A percentile compares a stretch with the other conserved stretches of the same genome.
Evolutionary conservation across 1,140 invertebrate species (phyloP).

Genomic region (Pseudobourletiella spinata): DNA sequence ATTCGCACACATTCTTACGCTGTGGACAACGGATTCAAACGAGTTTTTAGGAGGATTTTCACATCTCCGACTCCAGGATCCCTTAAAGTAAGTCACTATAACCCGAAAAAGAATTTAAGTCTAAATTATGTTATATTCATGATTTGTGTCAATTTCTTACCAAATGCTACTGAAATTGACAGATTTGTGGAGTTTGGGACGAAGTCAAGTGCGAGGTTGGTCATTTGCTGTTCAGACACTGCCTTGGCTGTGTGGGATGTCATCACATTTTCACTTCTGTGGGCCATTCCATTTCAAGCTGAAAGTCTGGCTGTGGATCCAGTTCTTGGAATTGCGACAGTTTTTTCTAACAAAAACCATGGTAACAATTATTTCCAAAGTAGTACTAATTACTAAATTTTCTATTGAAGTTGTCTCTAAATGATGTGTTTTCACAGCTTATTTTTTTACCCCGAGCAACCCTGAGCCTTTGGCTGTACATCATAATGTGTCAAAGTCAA

Average conservation of each 20-base stretch:
- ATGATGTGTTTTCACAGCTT: slow-evolving; percentile 11
- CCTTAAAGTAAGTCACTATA: slow-evolving; percentile 36
- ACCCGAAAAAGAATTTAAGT: too few relatives aligned
- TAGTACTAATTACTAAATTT: background rate
- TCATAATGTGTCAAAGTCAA: slow-evolving; percentile 15
- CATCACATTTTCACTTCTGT: slow-evolving; percentile 52
- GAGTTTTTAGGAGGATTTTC: slow-evolving; percentile 47
- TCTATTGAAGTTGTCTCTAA: background rate
- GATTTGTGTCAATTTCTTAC: too few relatives aligned
- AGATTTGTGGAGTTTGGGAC: slow-evolving; percentile 57
- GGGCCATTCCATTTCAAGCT: slow-evolving; percentile 49
- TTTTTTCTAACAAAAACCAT: slow-evolving; percentile 52
- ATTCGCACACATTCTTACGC: slow-evolving; percentile 58
- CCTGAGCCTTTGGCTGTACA: slow-evolving; percentile 19
- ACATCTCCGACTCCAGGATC: slow-evolving; percentile 31
- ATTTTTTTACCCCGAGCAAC: slow-evolving; percentile 17
- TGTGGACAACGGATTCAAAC: slow-evolving; percentile 52
- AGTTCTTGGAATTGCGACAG: slow-evolving; percentile 54
- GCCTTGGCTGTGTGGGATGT: slow-evolving; percentile 62
- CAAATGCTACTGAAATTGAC: too few relatives aligned
- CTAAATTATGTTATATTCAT: too few relatives aligned
- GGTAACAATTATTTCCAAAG: slow-evolving; percentile 43
- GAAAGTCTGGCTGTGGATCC: slow-evolving; percentile 50
- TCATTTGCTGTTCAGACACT: slow-evolving; percentile 49
- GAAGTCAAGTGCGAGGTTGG: slow-evolving; percentile 53